A percentile compares a stretch with the other conserved stretches of the same genome.
phyloP scores from a whole-genome alignment of 2,797 vertebrate genomes.

The Chanos chanos region DNA sequence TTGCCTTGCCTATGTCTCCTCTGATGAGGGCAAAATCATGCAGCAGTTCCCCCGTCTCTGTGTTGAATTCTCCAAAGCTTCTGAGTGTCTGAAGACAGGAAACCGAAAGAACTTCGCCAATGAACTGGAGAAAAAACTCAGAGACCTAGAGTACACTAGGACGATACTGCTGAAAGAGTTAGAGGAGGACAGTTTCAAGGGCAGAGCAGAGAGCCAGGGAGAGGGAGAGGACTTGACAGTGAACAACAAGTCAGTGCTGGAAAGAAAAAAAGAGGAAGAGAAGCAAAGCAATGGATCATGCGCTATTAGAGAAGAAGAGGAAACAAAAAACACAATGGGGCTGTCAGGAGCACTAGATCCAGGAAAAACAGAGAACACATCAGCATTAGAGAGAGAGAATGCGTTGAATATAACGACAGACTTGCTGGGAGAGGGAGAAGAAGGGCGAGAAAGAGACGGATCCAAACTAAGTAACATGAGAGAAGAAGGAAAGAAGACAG shows the following conservation, averaged over 20 bases:
- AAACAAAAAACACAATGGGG: not conserved
- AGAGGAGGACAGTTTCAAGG: not conserved
- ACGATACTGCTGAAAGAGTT: slow-evolving; percentile 24
- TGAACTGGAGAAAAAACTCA: slow-evolving; percentile 89
- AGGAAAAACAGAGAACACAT: not conserved
- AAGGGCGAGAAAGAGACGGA: no score
- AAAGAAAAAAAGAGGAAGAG: slow-evolving; percentile 14
- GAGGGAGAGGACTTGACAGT: not conserved
- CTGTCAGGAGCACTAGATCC: not conserved
- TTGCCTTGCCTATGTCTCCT: slow-evolving; percentile 94
- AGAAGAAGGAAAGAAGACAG: not conserved
- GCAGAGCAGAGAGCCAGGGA: not conserved
- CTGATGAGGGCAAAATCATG: slow-evolving; percentile 90
- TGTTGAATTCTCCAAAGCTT: slow-evolving; percentile 82
- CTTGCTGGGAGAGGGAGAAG: not conserved
- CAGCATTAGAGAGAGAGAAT: not conserved
- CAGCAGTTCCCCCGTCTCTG: slow-evolving; percentile 86
- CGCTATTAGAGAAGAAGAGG: slow-evolving; percentile 1
- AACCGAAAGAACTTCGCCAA: slow-evolving; percentile 91
- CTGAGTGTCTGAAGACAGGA: slow-evolving; percentile 90
- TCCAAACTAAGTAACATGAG: no score
- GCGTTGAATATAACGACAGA: no score
- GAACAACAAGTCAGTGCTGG: not conserved
- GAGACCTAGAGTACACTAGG: slow-evolving; percentile 76
- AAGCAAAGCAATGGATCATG: slow-evolving; percentile 20